Evolutionary conservation across 2,797 vertebrate species (phyloP), one percentile per base, ranked within the genome.

Genomic region (Parauchenoglanis ngamensis): DNA sequence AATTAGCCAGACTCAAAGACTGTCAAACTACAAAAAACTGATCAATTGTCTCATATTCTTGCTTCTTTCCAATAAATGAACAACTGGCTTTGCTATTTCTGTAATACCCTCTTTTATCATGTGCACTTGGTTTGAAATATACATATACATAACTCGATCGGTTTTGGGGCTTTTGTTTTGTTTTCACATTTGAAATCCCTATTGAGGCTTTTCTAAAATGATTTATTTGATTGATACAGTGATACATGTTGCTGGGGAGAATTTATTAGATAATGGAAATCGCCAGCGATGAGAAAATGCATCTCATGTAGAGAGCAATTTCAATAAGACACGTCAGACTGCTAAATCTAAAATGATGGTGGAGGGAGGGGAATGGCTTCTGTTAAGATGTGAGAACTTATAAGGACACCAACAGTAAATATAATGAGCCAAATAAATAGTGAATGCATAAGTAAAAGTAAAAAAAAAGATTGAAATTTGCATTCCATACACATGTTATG

Each of bases 211-310:
- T 85, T 54, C n/a, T 8, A 40, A 23, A 87, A 28, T 15, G 19
- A 40, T 70, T 68, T 40, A 31, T 79, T 57, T 80, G 61, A 57
- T 68, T 40, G 57, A 40, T 31, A 56, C 28, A 54, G n/a, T 13
- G 15, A 81, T 44, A 81, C 46, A 57, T 49, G 46, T 31, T 65
- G 31, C 56, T 78, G 79, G 46, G 63, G 63, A 85, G 78, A 89
- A 86, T 88, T 85, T 59, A 87, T 89, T 85, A 89, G 73, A 46
- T 85, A 61, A 80, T 73, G 56, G 44, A 85, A 89, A 89, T 90
- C 81, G 82, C 79, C 57, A 88, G 68, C 78, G 65, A 77, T 76
- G 82, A 85, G 78, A 83, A 86, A 65, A 85, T 85, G 44, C 67
- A 76, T 21, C 88, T 87, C 72, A 84, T 56, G 88, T 83, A 63